phyloP scores from a whole-genome alignment of 2,797 vertebrate genomes.

The Numenius phaeopus region DNA sequence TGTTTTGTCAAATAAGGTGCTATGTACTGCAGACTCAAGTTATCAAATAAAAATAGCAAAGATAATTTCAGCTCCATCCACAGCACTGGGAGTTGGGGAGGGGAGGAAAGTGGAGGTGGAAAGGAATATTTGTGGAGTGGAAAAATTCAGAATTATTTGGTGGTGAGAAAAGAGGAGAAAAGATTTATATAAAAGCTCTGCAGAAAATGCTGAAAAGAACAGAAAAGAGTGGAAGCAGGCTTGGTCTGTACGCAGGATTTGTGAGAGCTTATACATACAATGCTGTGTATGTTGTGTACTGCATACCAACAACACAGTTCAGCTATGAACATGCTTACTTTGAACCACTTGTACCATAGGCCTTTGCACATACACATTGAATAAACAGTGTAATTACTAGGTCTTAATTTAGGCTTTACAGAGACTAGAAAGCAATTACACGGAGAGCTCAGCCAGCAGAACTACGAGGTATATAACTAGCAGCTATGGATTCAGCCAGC shows the following conservation, averaged over 20 bases:
- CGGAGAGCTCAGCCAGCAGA: neutral
- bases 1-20: constrained; percentile 38
- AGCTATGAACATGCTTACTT: neutral
- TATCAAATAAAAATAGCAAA: constrained; percentile 51
- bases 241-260: neutral
- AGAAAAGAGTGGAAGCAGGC: neutral
- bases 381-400: neutral
- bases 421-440: neutral
- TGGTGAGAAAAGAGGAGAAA: neutral
- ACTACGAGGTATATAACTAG: neutral
- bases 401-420: neutral
- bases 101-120: constrained; percentile 25
- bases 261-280: neutral
- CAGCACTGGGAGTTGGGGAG: neutral
- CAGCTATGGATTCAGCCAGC: neutral
- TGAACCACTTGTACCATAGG: neutral
- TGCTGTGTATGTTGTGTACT: neutral
- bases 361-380: neutral
- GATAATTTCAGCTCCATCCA: constrained; percentile 22
- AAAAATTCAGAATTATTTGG: neutral
- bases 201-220: neutral
- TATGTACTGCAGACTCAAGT: neutral
- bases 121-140: constrained; percentile 29
- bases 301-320: neutral
- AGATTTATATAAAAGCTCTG: neutral